Percentiles rank a stretch among this genome's conserved stretches.
These are phyloP conservation scores for Peromyscus eremicus DNA, from an alignment of 2,797 vertebrate genomes.

Conservation along the genomic window DNA sequence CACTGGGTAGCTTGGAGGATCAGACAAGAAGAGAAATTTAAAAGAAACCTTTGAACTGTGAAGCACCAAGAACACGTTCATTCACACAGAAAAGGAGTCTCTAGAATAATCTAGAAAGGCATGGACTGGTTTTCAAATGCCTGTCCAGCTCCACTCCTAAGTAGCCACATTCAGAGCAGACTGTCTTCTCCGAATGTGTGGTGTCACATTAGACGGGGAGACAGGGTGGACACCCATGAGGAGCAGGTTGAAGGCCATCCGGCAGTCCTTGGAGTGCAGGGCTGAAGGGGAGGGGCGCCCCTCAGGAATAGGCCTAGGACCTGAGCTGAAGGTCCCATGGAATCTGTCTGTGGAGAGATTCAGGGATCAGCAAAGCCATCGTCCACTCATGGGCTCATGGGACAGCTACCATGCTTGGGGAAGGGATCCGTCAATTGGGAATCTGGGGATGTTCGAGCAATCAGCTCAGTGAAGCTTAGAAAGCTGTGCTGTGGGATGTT, in stretches of 20 bases:
- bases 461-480: neutral
- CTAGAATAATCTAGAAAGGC: conserved; percentile 6
- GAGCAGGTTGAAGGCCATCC: neutral
- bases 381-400: neutral
- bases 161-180: neutral
- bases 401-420: fast-evolving
- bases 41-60: neutral
- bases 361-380: neutral
- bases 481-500: no score
- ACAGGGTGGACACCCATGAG: fast-evolving
- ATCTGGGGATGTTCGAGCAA: neutral
- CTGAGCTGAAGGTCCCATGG: neutral
- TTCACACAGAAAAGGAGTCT: neutral
- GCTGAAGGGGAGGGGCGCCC: neutral
- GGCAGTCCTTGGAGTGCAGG: neutral
- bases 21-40: neutral
- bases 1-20: neutral
- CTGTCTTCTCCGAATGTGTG: neutral
- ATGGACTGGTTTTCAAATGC: neutral
- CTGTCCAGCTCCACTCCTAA: no score
- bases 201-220: neutral
- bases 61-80: neutral
- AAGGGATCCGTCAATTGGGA: neutral
- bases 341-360: neutral
- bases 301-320: neutral